Evolutionary conservation across 2,888 invertebrate genomes (phyloP), one percentile per base, ranked within the genome.

Genomic region (Eupeodes latifasciatus): DNA sequence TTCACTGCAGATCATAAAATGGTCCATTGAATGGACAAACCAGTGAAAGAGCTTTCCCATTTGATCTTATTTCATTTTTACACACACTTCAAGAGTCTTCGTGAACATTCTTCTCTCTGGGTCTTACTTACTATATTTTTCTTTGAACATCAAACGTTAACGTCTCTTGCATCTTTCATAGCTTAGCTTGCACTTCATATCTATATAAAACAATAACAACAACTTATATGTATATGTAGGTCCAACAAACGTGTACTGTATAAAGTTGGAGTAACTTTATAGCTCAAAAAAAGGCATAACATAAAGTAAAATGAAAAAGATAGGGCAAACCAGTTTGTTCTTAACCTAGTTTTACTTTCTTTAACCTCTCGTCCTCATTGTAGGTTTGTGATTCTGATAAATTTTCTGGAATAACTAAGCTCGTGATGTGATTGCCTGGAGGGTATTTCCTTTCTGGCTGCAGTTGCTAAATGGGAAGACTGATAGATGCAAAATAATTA

Each of bases 331-430:
- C 81, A 85, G 88, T 88, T 88, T 85, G 85, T 88, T 88, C 88
- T 88, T 88, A 88, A 88, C 88, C 88, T 88, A 88, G 85, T 88
- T 88, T 88, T 85, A 72, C 81, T 81, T 85, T 88, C 88, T 88
- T 85, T 74, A 74, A 67, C 53, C 62, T 86, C 76, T 80, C 53
- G 47, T 72, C 57, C 81, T 64, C 72, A 72, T 77, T 85, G 72
- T 77, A 85, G 85, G 76, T 72, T 59, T 57, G 4, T 57, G 11
- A 9, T n/a, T 44, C 59, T 59, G 72, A 27, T 72, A 40, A 5
- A 40, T 40, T 40, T 40, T 40, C 40, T 40, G 40, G 40, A 5
- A 40, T 40, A 40, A 40, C 4, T 40, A 1, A 40, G 40, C 40
- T 27, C 27, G 27, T 27, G 27, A 27, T 69, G 36, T 10, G 47